Percentiles rank a stretch among this genome's conserved stretches.
phyloP scores from a whole-genome alignment of 2,888 invertebrate species.

The Laothoe populi region DNA sequence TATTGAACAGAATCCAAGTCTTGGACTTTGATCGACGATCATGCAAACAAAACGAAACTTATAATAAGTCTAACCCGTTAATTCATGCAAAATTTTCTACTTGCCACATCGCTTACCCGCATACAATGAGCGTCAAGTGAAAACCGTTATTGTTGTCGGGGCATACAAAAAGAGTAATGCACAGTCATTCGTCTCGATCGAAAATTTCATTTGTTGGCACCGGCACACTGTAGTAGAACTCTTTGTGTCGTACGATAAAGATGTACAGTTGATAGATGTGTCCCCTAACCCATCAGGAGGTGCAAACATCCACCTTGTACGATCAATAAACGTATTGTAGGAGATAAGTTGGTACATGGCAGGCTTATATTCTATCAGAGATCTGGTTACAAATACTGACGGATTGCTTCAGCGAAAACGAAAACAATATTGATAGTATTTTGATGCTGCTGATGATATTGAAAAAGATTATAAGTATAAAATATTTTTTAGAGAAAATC shows the following conservation, averaged over 20 bases:
- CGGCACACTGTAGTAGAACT: conserved; percentile 47
- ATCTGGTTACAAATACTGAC: neutral
- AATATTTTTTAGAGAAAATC: no score
- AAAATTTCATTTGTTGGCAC: conserved; percentile 76
- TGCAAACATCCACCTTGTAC: conserved; percentile 30
- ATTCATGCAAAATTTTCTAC: conserved; percentile 14
- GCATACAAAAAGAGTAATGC: conserved; percentile 70
- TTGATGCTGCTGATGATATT: no score
- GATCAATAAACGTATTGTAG: conserved; percentile 30
- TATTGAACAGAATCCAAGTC: neutral
- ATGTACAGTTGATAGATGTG: conserved; percentile 56
- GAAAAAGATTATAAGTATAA: no score
- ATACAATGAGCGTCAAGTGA: conserved; percentile 54
- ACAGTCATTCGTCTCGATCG: conserved; percentile 74
- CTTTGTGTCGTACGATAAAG: conserved; percentile 62
- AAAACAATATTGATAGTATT: neutral
- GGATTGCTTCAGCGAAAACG: neutral
- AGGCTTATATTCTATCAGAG: neutral
- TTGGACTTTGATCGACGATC: neutral
- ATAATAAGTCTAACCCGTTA: neutral
- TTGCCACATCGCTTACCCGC: conserved; percentile 38
- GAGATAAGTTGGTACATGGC: conserved; percentile 25
- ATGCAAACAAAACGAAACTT: neutral
- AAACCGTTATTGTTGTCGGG: conserved; percentile 64
- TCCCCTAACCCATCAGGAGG: conserved; percentile 37